Evolutionary conservation across 2,797 vertebrate genomes (phyloP).

Genomic region (Diceros bicornis): DNA sequence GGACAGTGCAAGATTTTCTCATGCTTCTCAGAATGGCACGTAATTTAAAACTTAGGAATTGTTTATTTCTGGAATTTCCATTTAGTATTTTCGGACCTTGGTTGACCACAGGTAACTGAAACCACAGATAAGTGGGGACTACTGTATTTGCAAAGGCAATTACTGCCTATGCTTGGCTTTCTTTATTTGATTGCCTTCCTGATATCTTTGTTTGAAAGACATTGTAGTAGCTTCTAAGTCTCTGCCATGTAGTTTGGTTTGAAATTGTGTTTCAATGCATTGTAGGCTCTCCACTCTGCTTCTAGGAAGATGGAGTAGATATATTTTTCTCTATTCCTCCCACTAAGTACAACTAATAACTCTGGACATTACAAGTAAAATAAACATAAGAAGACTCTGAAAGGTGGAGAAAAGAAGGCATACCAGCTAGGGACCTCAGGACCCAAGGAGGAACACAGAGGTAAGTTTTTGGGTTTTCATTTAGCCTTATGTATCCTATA

Average conservation of each 20-base stretch:
- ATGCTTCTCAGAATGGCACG: no score
- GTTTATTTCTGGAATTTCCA: no score
- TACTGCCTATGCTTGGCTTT: neutral
- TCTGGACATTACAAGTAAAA: neutral
- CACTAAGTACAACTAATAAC: neutral
- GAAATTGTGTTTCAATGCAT: slow-evolving; percentile 21
- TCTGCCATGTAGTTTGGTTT: neutral
- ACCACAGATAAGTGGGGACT: no score
- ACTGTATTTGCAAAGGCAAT: neutral
- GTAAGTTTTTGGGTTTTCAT: neutral
- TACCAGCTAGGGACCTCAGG: neutral
- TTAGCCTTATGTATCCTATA: neutral
- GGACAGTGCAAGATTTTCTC: no score
- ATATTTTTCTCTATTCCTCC: slow-evolving; percentile 1
- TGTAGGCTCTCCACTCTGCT: neutral
- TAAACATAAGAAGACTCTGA: neutral
- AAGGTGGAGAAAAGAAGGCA: neutral
- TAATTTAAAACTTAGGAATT: no score
- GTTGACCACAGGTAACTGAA: no score
- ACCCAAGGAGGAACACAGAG: neutral
- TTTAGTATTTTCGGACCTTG: no score
- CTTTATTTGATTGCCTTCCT: slow-evolving; percentile 5
- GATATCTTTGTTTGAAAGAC: neutral
- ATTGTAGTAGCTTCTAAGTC: neutral
- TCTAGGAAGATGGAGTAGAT: neutral